Evolutionary conservation across 2,113 vertebrate species (phyloP).

Genomic region (Antigone vipio): DNA sequence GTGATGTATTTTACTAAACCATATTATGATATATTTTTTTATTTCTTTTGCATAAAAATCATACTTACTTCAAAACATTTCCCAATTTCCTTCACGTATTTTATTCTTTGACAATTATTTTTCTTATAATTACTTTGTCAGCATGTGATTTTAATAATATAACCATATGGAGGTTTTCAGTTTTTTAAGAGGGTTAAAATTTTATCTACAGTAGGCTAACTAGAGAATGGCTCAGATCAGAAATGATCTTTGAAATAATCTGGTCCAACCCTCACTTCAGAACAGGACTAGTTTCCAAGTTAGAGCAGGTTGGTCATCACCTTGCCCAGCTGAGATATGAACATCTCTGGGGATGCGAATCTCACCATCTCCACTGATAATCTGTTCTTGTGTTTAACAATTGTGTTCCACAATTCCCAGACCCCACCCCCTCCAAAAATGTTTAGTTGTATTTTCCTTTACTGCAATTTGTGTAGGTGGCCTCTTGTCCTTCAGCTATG

Average conservation of each 20-base stretch:
- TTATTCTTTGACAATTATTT: neutral
- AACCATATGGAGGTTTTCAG: neutral
- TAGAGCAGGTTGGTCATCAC: neutral
- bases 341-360: neutral
- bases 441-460: neutral
- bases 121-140: neutral
- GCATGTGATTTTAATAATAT: neutral
- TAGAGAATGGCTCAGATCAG: neutral
- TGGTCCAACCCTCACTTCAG: neutral
- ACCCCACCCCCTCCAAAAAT: too few species aligned
- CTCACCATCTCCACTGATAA: neutral
- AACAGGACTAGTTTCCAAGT: neutral
- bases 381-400: neutral
- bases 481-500: neutral
- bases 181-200: neutral
- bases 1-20: neutral
- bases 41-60: neutral
- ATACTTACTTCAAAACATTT: neutral
- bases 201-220: neutral
- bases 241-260: neutral
- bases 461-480: neutral
- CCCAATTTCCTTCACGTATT: rapidly evolving
- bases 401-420: rapidly evolving
- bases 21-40: neutral
- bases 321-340: rapidly evolving